Base-by-base conservation (phyloP, 2,797 vertebrate genomes). In the Aulostomus chinensis region DNA sequence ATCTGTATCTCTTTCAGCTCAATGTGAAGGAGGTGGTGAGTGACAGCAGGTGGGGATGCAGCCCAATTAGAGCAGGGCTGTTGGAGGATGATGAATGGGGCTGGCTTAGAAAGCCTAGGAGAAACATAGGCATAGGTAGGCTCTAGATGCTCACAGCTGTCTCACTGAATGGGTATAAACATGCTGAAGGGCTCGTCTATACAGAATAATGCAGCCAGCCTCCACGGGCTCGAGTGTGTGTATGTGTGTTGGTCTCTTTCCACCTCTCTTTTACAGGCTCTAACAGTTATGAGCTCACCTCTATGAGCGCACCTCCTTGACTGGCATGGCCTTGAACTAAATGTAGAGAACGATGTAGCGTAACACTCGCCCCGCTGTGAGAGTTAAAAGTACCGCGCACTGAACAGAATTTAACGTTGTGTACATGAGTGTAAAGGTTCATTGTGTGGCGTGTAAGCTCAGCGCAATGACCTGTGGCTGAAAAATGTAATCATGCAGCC, bases 31-130 rank as follows among this genome's bases (percentile, higher is more conserved):
- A 77, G 79, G 78, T 58, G 71, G 83, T 90, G 89, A 93, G 82
- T 92, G 91, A 91, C 91, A 92, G 89, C 87, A 88, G 85, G 83
- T 87, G 81, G 82, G 76, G 83, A 89, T 86, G 84, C 77, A 66
- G 85, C 83, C 91, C 90, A 92, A 92, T 92, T 91, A 92, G 81
- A 90, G 74, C 69, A 67, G 67, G 75, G 79, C 84, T 88, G 84
- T 84, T 90, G 87, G 84, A 84, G 83, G 80, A 89, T 89, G 89
- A 92, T 89, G 83, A 90, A 91, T 89, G 74, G 80, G 80, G 71
- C 77, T 57, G 82, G 78, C 84, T 86, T 78, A 66, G 71, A 68
- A 83, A 81, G 76, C 83, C 79, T 68, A 56, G 68, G 73, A 83
- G 72, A 78, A 87, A 69, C 76, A 78, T 62, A 77, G 82, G 74